Percentiles rank a stretch among this genome's conserved stretches.
Conservation (phyloP, 1,140 invertebrate species). For the Pinna nobilis region DNA sequence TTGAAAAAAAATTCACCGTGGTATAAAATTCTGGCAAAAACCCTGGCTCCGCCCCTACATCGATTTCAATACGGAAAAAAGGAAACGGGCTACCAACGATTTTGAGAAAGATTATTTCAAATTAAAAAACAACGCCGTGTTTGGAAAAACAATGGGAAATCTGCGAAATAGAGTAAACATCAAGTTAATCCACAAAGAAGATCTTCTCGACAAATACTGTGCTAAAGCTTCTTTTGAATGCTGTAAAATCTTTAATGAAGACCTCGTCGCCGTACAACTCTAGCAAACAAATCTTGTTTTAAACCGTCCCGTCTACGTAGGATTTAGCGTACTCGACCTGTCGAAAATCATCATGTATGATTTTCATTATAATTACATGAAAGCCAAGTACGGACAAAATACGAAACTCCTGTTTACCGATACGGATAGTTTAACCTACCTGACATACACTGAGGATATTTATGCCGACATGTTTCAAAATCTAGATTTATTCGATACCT, state of each 20-base stretch:
- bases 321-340: conserved; percentile 54
- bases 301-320: conserved; percentile 55
- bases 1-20: conserved; percentile 38
- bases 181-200: neutral
- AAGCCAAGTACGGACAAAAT: conserved; percentile 57
- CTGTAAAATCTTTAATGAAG: neutral
- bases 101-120: conserved; percentile 75
- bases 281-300: conserved; percentile 49
- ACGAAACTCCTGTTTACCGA: conserved; percentile 64
- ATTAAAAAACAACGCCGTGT: conserved; percentile 73
- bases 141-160: conserved; percentile 51
- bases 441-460: conserved; percentile 23
- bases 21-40: conserved; percentile 26
- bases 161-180: neutral
- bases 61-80: conserved; percentile 50
- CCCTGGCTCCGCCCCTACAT: conserved; percentile 42
- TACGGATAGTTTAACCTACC: conserved; percentile 30
- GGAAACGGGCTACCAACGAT: conserved; percentile 65
- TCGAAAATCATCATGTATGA: conserved; percentile 62
- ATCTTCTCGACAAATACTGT: neutral
- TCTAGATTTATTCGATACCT: conserved; percentile 42
- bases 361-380: conserved; percentile 62
- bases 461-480: conserved; percentile 34
- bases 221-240: neutral
- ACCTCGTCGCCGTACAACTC: conserved; percentile 45